Percentiles rank a stretch among this genome's conserved stretches.
phyloP scores from a whole-genome alignment of 2,888 invertebrate species.

The Lepetodrilus schrolli region DNA sequence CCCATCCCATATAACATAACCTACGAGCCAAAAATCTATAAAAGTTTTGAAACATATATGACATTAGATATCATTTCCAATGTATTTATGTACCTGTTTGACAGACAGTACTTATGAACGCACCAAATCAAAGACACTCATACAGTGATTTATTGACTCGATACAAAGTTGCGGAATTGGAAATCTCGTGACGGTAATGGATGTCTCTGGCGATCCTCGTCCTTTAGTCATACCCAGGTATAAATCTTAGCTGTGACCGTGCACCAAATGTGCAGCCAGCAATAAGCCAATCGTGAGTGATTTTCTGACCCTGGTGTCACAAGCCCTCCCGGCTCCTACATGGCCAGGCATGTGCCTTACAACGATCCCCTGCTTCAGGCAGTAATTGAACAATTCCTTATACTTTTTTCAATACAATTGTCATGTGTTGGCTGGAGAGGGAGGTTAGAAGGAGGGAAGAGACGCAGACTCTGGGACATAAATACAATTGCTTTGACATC shows the following conservation, averaged over 20 bases:
- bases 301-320: background rate
- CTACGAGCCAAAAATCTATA: background rate
- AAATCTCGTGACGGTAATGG: background rate
- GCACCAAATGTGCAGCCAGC: background rate
- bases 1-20: too few species aligned
- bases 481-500: slow-evolving; percentile 25
- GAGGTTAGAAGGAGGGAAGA: background rate
- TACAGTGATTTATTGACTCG: too few species aligned
- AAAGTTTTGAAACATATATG: background rate
- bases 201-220: background rate
- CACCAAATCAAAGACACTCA: too few species aligned
- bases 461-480: slow-evolving; percentile 10
- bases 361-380: background rate
- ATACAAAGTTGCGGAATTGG: too few species aligned
- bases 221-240: background rate
- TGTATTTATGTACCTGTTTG: too few species aligned
- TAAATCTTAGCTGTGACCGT: background rate
- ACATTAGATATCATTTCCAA: too few species aligned
- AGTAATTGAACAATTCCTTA: slow-evolving; percentile 25
- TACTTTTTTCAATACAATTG: slow-evolving; percentile 18
- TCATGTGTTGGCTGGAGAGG: slow-evolving; percentile 10
- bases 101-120: too few species aligned
- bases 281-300: background rate
- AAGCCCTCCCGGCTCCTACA: background rate
- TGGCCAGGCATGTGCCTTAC: background rate